These are phyloP conservation scores for Bufotes viridis DNA, from an alignment of 2,797 vertebrate species.

Conservation along the genomic window DNA sequence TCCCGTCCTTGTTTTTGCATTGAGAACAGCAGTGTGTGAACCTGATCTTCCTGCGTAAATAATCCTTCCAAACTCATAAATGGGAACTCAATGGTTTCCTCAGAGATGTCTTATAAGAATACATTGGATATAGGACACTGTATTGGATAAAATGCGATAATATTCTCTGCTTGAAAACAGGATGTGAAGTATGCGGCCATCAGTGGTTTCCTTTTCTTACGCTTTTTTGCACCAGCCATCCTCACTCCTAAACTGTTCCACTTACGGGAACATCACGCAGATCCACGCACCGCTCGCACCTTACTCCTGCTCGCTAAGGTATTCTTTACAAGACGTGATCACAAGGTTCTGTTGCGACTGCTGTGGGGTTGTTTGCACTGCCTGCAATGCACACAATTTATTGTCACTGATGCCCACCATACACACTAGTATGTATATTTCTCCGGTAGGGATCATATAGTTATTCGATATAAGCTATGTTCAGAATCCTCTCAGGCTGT, in stretches of 20 bases:
- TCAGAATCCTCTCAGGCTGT: neutral
- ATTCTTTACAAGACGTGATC: neutral
- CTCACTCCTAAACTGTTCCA: slow-evolving; percentile 90
- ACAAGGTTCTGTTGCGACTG: neutral
- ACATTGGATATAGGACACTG: neutral
- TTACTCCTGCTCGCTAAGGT: slow-evolving; percentile 92
- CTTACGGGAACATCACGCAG: slow-evolving; percentile 86
- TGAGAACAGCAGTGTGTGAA: too few relatives aligned
- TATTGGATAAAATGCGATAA: slow-evolving; percentile 17
- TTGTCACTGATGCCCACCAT: neutral
- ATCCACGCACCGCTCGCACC: slow-evolving; percentile 84
- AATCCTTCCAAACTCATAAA: too few relatives aligned
- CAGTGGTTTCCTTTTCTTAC: slow-evolving; percentile 91
- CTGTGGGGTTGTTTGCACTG: neutral
- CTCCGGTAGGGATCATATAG: neutral
- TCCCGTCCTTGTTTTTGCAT: too few relatives aligned
- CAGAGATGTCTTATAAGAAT: too few relatives aligned
- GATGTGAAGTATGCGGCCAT: slow-evolving; percentile 88
- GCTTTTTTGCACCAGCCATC: slow-evolving; percentile 88
- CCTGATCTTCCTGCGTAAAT: too few relatives aligned
- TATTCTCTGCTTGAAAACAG: slow-evolving; percentile 68
- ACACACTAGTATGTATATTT: neutral
- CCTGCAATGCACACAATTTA: neutral
- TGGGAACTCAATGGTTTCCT: too few relatives aligned
- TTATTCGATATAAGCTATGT: neutral